Evolutionary conservation across 2,888 invertebrate species (phyloP), one percentile per base, ranked within the genome.

Genomic region (Pammene aurita): DNA sequence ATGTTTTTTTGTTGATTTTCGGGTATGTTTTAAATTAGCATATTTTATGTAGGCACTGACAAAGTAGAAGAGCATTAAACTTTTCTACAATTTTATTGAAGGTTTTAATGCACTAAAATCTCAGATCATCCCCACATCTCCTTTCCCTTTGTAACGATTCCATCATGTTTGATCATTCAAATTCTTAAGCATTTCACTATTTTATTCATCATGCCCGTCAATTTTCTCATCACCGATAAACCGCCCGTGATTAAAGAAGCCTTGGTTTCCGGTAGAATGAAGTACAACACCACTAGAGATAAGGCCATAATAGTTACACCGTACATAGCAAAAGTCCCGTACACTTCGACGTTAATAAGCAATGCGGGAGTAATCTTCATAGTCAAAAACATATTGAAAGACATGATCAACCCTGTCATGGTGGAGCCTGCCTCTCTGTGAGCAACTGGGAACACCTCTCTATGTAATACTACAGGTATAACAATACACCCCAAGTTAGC

Each of bases 281-380:
- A 77, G 70, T 78, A 80, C 5, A 82, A 60, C 0, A 68, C 66
- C 0, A 71, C 13, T 16, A 82, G 56, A 26, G 74, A 50, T 0
- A 77, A 5, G 0, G 73, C 76, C 75, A 79, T 78, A n/a, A n/a
- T n/a, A 0, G 80, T 71, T 0, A 73, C 57, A 1, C 85, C 87
- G 57, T 80, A 85, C 0, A 86, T 80, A 11, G 81, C 76, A 63
- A 89, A 89, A 0, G 86, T 86, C 0, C 89, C 89, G 44, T 87
- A 79, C 0, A 87, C 81, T 62, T 83, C 77, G 0, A 84, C 55
- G 41, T 67, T 76, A 0, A 60, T 73, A 0, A 85, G 65, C 50
- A 84, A 68, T 67, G 77, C 73, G 10, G 85, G 85, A 1, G 84
- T 80, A 7, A 81, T 66, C 66, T 84, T 75, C 6, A 85, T 73